These are phyloP conservation scores for Strix uralensis DNA, from an alignment of 2,113 vertebrate genomes.

Conservation along the genomic window DNA sequence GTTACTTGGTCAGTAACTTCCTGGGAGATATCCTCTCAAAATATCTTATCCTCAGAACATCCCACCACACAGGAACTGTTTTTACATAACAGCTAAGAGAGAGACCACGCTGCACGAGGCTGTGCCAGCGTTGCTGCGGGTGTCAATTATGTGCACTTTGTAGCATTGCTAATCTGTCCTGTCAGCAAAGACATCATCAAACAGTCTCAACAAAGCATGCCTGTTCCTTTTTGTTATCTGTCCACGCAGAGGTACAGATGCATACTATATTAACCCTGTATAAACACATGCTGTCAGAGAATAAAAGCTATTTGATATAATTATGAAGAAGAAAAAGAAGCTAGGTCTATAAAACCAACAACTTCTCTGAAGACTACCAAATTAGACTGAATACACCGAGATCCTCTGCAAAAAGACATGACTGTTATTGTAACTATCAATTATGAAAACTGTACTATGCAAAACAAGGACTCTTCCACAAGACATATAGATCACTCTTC, in stretches of 20 bases:
- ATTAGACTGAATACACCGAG: not conserved
- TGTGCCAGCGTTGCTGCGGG: accelerated
- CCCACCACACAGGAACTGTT: not conserved
- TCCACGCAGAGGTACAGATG: not conserved
- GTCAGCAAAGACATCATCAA: not conserved
- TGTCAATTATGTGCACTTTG: not conserved
- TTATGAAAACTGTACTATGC: not conserved
- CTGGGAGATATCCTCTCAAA: not conserved
- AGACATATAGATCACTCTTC: not conserved
- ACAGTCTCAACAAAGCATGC: not conserved
- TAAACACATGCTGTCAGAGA: not conserved
- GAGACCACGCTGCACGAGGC: accelerated
- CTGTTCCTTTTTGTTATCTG: not conserved
- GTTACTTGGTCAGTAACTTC: not conserved
- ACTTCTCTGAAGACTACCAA: not conserved
- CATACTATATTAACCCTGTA: not conserved
- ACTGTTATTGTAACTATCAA: not conserved
- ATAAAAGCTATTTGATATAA: not conserved
- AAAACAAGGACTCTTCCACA: not conserved
- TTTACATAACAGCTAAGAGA: not conserved
- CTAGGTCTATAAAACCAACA: not conserved
- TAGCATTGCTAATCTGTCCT: not conserved
- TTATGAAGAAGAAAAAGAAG: not conserved
- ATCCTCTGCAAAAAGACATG: not conserved
- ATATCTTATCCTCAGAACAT: not conserved